A percentile compares a stretch with the other conserved stretches of the same genome.
Conservation (phyloP, 2,888 invertebrate genomes). For the Ectemnius cavifrons region DNA sequence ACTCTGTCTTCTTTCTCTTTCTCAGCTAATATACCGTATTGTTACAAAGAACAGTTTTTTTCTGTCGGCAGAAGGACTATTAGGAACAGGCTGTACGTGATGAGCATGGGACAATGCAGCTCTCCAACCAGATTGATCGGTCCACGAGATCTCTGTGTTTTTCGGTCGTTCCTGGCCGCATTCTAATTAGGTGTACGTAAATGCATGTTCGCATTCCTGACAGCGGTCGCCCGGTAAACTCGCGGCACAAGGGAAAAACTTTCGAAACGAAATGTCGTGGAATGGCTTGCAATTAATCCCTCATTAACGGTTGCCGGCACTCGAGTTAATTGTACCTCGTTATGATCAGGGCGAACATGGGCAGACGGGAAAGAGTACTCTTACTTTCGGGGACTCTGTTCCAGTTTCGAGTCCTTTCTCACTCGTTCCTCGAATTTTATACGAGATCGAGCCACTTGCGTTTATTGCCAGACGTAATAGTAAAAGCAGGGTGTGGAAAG, state of each 20-base stretch:
- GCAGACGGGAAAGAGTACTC: background rate
- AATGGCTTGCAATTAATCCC: background rate
- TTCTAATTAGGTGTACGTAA: conserved; percentile 58
- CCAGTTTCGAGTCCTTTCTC: background rate
- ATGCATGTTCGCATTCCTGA: background rate
- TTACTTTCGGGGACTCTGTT: background rate
- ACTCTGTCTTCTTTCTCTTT: too few relatives aligned
- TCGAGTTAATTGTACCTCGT: background rate
- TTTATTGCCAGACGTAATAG: too few relatives aligned
- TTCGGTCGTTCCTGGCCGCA: conserved; percentile 48
- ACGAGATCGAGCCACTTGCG: too few relatives aligned
- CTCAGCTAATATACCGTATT: too few relatives aligned
- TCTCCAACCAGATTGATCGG: conserved; percentile 62
- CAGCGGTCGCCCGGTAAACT: background rate
- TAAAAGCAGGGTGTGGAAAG: too few relatives aligned
- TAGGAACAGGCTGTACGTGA: conserved; percentile 60
- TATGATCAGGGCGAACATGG: background rate
- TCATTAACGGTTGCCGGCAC: background rate
- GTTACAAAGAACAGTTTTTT: too few relatives aligned
- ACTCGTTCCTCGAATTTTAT: too few relatives aligned
- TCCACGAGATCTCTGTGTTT: conserved; percentile 54
- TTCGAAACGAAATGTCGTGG: background rate
- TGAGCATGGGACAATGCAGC: conserved; percentile 52
- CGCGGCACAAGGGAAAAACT: conserved; percentile 17
- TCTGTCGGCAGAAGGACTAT: background rate